Percentiles rank a stretch among this genome's conserved stretches.
phyloP scores from a whole-genome alignment of 2,797 vertebrate genomes.

The Brotula barbata region DNA sequence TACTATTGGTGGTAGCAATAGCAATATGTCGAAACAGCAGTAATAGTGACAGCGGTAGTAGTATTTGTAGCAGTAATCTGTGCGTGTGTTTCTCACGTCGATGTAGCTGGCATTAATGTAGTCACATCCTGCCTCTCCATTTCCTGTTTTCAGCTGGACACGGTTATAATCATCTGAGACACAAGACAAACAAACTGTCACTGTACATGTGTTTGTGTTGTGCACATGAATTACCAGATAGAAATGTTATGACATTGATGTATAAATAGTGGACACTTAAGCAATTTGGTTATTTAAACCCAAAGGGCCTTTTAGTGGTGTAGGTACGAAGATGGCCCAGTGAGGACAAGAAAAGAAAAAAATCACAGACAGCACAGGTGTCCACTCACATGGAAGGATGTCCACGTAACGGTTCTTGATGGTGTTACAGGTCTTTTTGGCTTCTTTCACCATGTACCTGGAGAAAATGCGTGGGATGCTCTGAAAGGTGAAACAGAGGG shows the following conservation, averaged over 20 bases:
- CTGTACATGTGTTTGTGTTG: no score
- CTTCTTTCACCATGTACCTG: slow-evolving; percentile 88
- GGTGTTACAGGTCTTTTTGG: slow-evolving; percentile 84
- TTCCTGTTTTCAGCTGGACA: slow-evolving; percentile 83
- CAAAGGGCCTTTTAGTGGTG: no score
- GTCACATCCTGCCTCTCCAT: slow-evolving; percentile 83
- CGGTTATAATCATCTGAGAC: slow-evolving; percentile 92
- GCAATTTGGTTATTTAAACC: no score
- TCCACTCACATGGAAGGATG: slow-evolving; percentile 93
- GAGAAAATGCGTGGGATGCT: slow-evolving; percentile 94
- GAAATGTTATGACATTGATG: no score
- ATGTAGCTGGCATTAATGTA: slow-evolving; percentile 98
- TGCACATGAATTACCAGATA: no score
- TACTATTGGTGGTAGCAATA: background rate
- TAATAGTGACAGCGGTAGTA: background rate
- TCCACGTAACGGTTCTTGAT: slow-evolving; percentile 96
- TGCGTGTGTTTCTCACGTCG: slow-evolving; percentile 78
- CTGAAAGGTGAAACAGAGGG: slow-evolving; percentile 67
- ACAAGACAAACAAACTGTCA: slow-evolving; percentile 1
- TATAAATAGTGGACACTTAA: no score
- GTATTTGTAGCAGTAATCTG: background rate
- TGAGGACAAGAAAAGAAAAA: background rate
- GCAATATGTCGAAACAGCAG: background rate
- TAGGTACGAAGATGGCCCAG: no score
- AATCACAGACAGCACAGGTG: background rate